phyloP scores from a whole-genome alignment of 2,113 vertebrate genomes.

The Nycticebus coucang region DNA sequence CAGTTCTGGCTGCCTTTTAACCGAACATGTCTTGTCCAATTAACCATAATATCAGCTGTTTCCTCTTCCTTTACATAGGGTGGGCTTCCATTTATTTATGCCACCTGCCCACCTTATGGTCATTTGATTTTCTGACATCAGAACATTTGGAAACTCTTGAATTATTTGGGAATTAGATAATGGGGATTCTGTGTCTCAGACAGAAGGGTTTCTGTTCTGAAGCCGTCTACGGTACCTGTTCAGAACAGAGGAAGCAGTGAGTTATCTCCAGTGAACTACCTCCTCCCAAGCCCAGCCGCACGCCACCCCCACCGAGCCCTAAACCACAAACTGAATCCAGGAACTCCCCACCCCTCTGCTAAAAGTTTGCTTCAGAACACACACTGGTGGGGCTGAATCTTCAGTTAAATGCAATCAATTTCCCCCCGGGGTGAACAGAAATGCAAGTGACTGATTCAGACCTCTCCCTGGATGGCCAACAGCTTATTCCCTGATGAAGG shows the following conservation, averaged over 20 bases:
- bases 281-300: background rate
- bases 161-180: background rate
- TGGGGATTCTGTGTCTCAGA: background rate
- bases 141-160: background rate
- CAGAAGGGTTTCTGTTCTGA: background rate
- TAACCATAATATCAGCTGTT: background rate
- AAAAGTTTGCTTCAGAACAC: background rate
- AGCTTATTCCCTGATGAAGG: conserved; percentile 32
- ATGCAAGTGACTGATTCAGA: background rate
- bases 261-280: background rate
- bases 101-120: background rate
- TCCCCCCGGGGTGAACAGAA: background rate
- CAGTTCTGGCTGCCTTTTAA: background rate
- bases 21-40: background rate
- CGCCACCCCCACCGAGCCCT: background rate
- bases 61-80: background rate
- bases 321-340: background rate
- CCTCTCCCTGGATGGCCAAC: background rate
- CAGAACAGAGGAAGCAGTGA: background rate
- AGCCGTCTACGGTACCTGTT: background rate
- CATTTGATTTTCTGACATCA: conserved; percentile 25
- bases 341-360: background rate
- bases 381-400: background rate
- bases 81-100: background rate
- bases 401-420: background rate